Evolutionary conservation across 1,140 invertebrate genomes (phyloP).

Genomic region (Dreissena rostriformis): DNA sequence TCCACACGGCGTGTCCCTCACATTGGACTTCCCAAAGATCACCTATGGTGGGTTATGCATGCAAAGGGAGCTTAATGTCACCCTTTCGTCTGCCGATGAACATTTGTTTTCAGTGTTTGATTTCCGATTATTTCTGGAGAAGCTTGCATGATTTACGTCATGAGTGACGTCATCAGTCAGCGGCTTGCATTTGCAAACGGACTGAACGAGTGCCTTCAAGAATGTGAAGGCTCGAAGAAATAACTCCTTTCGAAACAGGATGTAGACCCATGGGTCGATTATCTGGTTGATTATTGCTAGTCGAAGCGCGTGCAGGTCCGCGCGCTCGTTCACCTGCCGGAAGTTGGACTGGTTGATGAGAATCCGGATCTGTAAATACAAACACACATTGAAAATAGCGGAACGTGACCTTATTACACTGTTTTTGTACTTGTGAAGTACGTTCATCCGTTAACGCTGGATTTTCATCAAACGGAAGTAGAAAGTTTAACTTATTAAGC

Average conservation of each 20-base stretch:
- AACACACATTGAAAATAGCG: no score
- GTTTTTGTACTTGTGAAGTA: no score
- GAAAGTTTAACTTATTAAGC: no score
- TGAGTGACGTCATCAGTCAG: neutral
- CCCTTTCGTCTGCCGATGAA: neutral
- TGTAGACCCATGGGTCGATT: conserved; percentile 80
- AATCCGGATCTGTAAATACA: conserved; percentile 62
- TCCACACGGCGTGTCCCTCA: neutral
- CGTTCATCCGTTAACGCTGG: no score
- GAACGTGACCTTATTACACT: no score
- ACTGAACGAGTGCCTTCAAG: neutral
- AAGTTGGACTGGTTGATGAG: conserved; percentile 58
- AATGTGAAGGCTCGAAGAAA: conserved; percentile 14
- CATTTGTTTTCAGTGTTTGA: neutral
- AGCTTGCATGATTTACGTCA: conserved; percentile 1
- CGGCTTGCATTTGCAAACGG: neutral
- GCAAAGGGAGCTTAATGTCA: neutral
- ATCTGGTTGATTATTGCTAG: conserved; percentile 79
- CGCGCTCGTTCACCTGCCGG: conserved; percentile 59
- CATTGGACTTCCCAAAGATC: neutral
- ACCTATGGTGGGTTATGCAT: neutral
- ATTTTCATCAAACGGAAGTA: no score
- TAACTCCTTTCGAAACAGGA: conserved; percentile 77
- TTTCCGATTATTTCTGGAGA: no score
- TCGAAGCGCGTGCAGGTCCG: conserved; percentile 75